Evolutionary conservation across 2,888 invertebrate species (phyloP), one percentile per base, ranked within the genome.

Genomic region (Apodemia zela): DNA sequence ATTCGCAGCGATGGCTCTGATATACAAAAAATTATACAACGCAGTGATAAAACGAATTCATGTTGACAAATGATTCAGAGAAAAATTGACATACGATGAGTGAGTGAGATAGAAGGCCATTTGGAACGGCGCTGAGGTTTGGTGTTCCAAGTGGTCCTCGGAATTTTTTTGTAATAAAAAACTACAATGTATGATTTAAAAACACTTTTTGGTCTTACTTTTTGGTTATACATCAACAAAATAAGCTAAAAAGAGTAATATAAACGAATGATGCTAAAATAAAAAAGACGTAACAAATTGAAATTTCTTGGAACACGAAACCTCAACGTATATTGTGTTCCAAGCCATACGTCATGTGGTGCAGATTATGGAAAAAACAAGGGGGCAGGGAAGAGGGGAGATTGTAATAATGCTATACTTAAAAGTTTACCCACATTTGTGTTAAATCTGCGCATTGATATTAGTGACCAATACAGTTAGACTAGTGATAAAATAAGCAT

Each of bases 11-110:
- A 79, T 79, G 73, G 76, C 75, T 84, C 74, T 74, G 82, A 82
- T 83, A 79, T 70, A 68, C 67, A 67, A 82, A 85, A 85, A 83
- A 81, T 79, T 83, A 79, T 77, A 86, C 79, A 89, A 76, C 89
- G 89, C 87, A 89, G 83, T 82, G 89, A 87, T 89, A 87, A 81
- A 72, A 81, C 75, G 81, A 81, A 83, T 80, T 81, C 82, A 75
- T 82, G 79, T 85, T 87, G 86, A 87, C 86, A 84, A 82, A 68
- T 67, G 67, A 66, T 68, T 73, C 74, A 77, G 81, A 81, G 80
- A 61, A 69, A 51, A 65, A 57, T 65, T 68, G 84, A 81, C 79
- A 71, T 66, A 72, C 63, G 68, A 66, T 62, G 80, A 67, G 75
- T 67, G 82, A 90, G 79, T 70, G 86, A 78, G 89, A 89, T 33